Percentiles rank a stretch among this genome's conserved stretches.
Evolutionary conservation across 2,888 invertebrate genomes (phyloP).

Genomic region (Cremastinae sp.): DNA sequence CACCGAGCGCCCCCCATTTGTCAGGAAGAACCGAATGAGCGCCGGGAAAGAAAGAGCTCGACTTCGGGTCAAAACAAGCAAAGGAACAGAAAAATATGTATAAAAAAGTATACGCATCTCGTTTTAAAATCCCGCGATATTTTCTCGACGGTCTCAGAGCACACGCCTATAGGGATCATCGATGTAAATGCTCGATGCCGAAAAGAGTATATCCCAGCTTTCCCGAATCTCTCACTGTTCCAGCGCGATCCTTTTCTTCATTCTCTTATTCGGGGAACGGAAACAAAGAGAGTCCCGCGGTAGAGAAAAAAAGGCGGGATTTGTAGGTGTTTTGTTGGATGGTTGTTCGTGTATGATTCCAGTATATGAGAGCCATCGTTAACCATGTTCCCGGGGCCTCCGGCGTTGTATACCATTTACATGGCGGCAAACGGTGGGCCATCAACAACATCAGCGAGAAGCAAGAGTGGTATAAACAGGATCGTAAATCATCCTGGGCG

Average conservation of each 20-base stretch:
- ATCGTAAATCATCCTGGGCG: constrained; percentile 66
- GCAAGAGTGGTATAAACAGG: constrained; percentile 65
- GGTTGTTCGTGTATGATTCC: constrained; percentile 34
- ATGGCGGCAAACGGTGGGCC: constrained; percentile 45
- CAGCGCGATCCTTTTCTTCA: constrained; percentile 35
- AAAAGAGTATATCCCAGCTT: constrained; percentile 38
- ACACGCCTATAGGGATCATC: too few species aligned
- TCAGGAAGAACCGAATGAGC: constrained; percentile 41
- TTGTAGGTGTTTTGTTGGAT: constrained; percentile 20
- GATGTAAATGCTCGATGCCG: constrained; percentile 31
- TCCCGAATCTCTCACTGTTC: constrained; percentile 10
- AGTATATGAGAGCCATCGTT: constrained; percentile 35
- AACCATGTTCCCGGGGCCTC: constrained; percentile 20
- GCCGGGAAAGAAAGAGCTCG: constrained; percentile 11
- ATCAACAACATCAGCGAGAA: constrained; percentile 50
- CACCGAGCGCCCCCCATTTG: constrained; percentile 16
- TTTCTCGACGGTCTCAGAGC: constrained; percentile 57
- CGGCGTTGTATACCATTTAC: constrained; percentile 29
- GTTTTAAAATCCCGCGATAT: too few species aligned
- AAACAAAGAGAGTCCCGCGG: constrained; percentile 60
- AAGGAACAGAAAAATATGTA: constrained; percentile 2
- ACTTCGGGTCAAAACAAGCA: neutral
- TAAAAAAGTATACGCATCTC: too few species aligned
- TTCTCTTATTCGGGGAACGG: constrained; percentile 62
- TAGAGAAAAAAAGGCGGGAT: constrained; percentile 38